These are phyloP conservation scores for Naja naja DNA, from an alignment of 2,113 vertebrate genomes.

Conservation along the genomic window DNA sequence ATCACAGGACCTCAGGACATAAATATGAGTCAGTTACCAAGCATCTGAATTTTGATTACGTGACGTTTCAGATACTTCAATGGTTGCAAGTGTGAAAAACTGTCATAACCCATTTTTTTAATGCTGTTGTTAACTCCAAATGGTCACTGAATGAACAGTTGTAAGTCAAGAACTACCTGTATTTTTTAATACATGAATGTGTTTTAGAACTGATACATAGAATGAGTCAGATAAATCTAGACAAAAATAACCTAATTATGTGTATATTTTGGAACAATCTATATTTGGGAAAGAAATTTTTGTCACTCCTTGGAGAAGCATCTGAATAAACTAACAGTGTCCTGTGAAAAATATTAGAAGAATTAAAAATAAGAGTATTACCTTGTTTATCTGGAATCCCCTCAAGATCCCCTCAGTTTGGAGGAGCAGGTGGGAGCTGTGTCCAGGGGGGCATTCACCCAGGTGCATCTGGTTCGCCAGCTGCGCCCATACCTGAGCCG, in stretches of 20 bases:
- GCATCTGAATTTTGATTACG: not conserved
- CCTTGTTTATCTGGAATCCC: not conserved
- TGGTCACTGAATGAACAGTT: not conserved
- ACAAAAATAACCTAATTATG: not conserved
- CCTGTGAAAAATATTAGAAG: rapidly evolving
- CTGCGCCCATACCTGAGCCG: too few relatives aligned
- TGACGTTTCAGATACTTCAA: not conserved
- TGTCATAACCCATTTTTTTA: not conserved
- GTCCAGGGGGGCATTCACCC: too few relatives aligned
- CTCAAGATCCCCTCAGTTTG: too few relatives aligned
- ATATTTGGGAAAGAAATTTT: not conserved
- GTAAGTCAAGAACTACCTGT: not conserved
- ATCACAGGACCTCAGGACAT: not conserved
- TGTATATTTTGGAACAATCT: not conserved
- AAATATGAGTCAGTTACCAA: not conserved
- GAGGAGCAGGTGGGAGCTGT: too few relatives aligned
- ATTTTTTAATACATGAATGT: not conserved
- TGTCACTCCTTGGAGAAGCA: not conserved
- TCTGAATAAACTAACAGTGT: not conserved
- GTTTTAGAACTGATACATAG: not conserved
- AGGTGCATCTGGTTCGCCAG: too few relatives aligned
- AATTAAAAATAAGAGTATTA: not conserved
- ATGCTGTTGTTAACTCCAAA: not conserved
- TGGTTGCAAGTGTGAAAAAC: not conserved
- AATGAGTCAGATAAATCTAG: not conserved